Evolutionary conservation across 2,113 vertebrate genomes (phyloP), one percentile per base, ranked within the genome.

Genomic region (Peromyscus maniculatus): DNA sequence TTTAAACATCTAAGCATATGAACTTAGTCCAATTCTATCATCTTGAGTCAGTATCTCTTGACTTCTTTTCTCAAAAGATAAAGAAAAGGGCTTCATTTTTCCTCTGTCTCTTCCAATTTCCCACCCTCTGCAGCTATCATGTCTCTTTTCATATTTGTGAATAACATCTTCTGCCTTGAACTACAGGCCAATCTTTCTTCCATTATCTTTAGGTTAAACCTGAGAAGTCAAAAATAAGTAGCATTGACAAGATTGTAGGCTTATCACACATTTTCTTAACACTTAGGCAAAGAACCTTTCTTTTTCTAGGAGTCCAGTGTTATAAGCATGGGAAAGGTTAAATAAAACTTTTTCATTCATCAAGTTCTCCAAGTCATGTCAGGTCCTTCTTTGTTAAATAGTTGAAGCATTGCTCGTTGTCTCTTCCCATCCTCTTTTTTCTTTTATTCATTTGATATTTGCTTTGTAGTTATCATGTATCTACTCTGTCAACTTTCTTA

Each of bases 281-380:
- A 74, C 19, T 90, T 66, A 87, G 46, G 24, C 55, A 91, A 91
- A 46, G 26, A 84, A 80, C 43, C 24, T 94, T 72, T 92, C 55
- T 49, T 88, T 62, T 87, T 52, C 78, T 67, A 52, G 39, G 39
- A 13, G 19, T 67, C 39, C 39, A 78, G 17, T 21, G 2, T 94
- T 57, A 64, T 1, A 67, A 55, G 36, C 71, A 0, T 72, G 13
- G 12, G 10, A 86, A 46, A n/a, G 78, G 49, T 78, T 9, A 26
- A 89, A 77, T 28, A 71, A 71, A 71, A 31, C 39, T 4, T 78
- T 94, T 71, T 78, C 16, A 78, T 26, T 84, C 11, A 46, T 78
- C 52, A 92, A n/a, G 8, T 86, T 36, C 26, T 82, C 46, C 59
- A 77, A 49, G 26, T 28, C 9, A 22, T 77, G 28, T 7, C 49